These are phyloP conservation scores for Leptoclinus maculatus DNA, from an alignment of 2,797 vertebrate genomes.

Conservation along the genomic window DNA sequence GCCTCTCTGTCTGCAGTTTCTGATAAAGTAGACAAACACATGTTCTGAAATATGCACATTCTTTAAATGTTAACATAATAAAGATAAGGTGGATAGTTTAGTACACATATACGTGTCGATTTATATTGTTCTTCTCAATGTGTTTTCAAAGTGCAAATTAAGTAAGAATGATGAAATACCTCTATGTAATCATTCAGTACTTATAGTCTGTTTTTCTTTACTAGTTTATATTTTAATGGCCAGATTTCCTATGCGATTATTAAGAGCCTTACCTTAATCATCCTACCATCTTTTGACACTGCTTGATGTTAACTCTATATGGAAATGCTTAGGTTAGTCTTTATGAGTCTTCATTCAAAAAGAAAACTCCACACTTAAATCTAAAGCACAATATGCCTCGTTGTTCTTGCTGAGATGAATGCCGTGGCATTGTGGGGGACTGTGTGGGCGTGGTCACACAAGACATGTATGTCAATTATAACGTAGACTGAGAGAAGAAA, in stretches of 20 bases:
- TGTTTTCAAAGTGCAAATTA: background rate
- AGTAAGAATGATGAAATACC: background rate
- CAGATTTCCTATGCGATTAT: background rate
- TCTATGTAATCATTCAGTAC: background rate
- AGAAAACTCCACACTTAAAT: constrained; percentile 43
- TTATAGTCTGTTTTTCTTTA: background rate
- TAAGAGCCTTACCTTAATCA: background rate
- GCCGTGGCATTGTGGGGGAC: constrained; percentile 62
- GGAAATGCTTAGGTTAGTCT: constrained; percentile 36
- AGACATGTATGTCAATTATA: constrained; percentile 74
- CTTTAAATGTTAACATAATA: background rate
- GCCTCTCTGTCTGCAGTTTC: background rate
- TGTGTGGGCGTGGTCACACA: constrained; percentile 67
- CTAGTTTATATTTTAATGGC: background rate
- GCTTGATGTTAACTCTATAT: constrained; percentile 34
- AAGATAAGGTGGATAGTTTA: too few relatives aligned
- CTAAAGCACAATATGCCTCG: constrained; percentile 64
- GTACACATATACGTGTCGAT: too few relatives aligned
- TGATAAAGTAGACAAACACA: background rate
- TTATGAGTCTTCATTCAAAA: constrained; percentile 54
- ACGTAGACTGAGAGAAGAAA: constrained; percentile 54
- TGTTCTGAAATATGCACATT: constrained; percentile 5
- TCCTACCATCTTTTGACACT: background rate
- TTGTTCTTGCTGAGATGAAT: constrained; percentile 77
- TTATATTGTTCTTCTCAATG: background rate